These are phyloP conservation scores for Anagrus nilaparvatae DNA, from an alignment of 1,140 invertebrate species.

Conservation along the genomic window DNA sequence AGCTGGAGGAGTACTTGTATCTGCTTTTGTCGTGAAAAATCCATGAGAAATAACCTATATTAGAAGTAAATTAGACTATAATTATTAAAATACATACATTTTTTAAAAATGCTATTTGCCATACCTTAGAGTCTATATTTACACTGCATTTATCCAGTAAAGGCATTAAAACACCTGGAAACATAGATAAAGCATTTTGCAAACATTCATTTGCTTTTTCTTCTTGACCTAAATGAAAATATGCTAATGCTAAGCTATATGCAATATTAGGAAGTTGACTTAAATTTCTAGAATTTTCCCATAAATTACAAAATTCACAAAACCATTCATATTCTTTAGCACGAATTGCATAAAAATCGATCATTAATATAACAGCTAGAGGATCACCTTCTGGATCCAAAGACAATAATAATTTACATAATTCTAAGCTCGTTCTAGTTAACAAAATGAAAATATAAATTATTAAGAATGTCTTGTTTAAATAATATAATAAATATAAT, in stretches of 20 bases:
- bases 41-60: slow-evolving; percentile 28
- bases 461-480: not conserved
- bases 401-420: slow-evolving; percentile 65
- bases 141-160: slow-evolving; percentile 71
- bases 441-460: slow-evolving; percentile 6
- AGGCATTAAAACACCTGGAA: slow-evolving; percentile 64
- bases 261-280: slow-evolving; percentile 80
- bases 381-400: slow-evolving; percentile 80
- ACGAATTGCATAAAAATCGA: slow-evolving; percentile 81
- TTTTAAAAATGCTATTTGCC: slow-evolving; percentile 31
- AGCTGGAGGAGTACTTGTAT: slow-evolving; percentile 42
- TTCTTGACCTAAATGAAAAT: slow-evolving; percentile 46
- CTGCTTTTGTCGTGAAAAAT: slow-evolving; percentile 29
- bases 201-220: slow-evolving; percentile 53
- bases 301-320: slow-evolving; percentile 57
- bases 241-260: slow-evolving; percentile 71
- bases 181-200: slow-evolving; percentile 73
- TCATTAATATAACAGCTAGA: slow-evolving; percentile 64
- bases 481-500: slow-evolving; percentile 3
- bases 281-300: slow-evolving; percentile 59
- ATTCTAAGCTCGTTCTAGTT: slow-evolving; percentile 63
- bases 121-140: slow-evolving; percentile 55
- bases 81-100: slow-evolving; percentile 2
- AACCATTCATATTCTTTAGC: slow-evolving; percentile 77
- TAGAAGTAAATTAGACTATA: slow-evolving; percentile 5